Percentiles rank a stretch among this genome's conserved stretches.
These are phyloP conservation scores for Lamprotornis superbus DNA, from an alignment of 2,113 vertebrate genomes.

Conservation along the genomic window DNA sequence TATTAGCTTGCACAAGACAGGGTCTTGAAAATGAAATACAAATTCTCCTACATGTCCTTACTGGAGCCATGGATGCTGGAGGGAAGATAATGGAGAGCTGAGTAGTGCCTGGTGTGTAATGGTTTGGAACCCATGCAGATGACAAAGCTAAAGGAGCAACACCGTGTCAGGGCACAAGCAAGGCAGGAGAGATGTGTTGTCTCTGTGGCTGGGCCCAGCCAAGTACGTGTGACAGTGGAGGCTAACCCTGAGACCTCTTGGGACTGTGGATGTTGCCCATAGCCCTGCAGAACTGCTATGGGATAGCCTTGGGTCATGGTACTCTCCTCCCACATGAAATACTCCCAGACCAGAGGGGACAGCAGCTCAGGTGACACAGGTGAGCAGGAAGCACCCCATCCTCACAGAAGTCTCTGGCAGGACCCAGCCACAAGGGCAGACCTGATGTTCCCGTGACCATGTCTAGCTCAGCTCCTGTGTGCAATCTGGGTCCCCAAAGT, in stretches of 20 bases:
- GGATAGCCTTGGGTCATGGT: background rate
- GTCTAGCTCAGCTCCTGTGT: rapidly evolving
- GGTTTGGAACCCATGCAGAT: background rate
- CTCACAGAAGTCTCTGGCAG: background rate
- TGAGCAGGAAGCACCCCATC: rapidly evolving
- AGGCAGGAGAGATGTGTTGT: background rate
- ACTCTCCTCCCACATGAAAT: background rate
- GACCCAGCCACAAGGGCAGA: background rate
- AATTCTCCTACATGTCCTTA: background rate
- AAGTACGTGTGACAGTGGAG: background rate
- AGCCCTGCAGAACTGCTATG: rapidly evolving
- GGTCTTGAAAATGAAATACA: background rate
- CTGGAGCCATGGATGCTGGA: background rate
- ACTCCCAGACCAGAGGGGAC: background rate
- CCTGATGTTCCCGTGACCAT: rapidly evolving
- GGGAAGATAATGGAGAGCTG: background rate
- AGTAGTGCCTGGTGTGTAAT: background rate
- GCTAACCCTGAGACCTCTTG: background rate
- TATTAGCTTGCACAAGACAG: background rate
- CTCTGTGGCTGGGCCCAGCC: background rate
- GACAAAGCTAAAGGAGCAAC: background rate
- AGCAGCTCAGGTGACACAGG: background rate
- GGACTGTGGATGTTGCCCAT: background rate
- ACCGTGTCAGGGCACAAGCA: background rate
- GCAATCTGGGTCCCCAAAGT: background rate